Evolutionary conservation across 2,113 vertebrate genomes (phyloP).

Genomic region (Barbus barbus): DNA sequence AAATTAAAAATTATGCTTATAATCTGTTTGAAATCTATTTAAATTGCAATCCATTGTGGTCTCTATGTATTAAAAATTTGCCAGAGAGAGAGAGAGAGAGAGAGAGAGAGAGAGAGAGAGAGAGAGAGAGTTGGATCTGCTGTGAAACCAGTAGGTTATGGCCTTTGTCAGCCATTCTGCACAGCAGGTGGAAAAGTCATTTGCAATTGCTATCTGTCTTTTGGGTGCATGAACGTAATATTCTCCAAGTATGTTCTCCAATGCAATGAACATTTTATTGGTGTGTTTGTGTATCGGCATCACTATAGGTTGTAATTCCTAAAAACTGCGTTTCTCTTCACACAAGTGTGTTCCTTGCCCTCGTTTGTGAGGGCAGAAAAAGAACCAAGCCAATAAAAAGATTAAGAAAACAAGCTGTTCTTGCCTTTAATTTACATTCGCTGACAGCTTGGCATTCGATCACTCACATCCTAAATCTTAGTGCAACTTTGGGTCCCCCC

Average conservation of each 20-base stretch:
- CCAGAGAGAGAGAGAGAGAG: too few species aligned
- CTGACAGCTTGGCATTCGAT: slow-evolving; percentile 3
- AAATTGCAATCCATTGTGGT: not conserved
- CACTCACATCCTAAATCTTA: slow-evolving; percentile 17
- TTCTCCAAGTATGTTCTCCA: not conserved
- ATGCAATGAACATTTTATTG: not conserved
- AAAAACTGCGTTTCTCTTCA: not conserved
- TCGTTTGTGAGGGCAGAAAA: not conserved
- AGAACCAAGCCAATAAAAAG: slow-evolving; percentile 24
- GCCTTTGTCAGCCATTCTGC: not conserved
- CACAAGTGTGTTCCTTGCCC: not conserved
- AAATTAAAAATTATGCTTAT: not conserved
- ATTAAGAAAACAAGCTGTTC: slow-evolving; percentile 16
- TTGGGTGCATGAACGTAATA: slow-evolving; percentile 10
- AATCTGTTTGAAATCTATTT: not conserved
- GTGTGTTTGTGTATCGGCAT: slow-evolving; percentile 26
- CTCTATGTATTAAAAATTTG: not conserved
- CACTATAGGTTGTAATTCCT: not conserved
- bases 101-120: too few species aligned
- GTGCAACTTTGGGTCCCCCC: slow-evolving; percentile 28
- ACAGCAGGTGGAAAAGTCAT: slow-evolving; percentile 12
- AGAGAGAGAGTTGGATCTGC: not conserved
- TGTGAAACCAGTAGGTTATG: not conserved
- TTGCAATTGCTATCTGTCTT: slow-evolving; percentile 5
- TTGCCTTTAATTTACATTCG: slow-evolving; percentile 35